These are phyloP conservation scores for Adelges cooleyi DNA, from an alignment of 1,140 invertebrate species.

Conservation along the genomic window DNA sequence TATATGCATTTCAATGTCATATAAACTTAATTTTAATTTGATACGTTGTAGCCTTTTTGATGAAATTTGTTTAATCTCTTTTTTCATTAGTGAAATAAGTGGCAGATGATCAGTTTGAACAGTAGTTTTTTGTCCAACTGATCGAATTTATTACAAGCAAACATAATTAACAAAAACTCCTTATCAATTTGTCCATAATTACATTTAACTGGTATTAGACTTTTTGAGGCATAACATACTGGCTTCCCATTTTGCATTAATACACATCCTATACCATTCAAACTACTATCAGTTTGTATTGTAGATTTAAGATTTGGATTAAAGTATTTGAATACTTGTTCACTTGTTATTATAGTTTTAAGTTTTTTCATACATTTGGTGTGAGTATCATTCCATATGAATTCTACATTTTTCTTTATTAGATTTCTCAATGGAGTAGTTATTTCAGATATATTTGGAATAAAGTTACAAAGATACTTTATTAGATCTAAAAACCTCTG, in stretches of 20 bases:
- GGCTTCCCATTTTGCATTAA: constrained; percentile 9
- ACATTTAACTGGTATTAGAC: neutral
- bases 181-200: constrained; percentile 34
- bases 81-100: constrained; percentile 34
- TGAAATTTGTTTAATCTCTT: constrained; percentile 30
- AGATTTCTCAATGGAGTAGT: no score
- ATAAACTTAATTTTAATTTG: constrained; percentile 35
- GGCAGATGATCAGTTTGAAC: constrained; percentile 38
- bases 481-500: no score
- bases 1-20: constrained; percentile 34
- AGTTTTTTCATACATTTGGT: no score
- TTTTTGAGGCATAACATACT: neutral
- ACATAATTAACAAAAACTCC: constrained; percentile 35
- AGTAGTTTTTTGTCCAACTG: constrained; percentile 33
- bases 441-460: no score
- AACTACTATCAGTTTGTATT: no score
- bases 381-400: no score
- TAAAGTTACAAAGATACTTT: no score
- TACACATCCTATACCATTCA: no score
- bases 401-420: no score
- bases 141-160: constrained; percentile 35
- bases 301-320: no score
- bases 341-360: no score
- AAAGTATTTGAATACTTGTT: no score
- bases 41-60: constrained; percentile 38